Percentiles rank a stretch among this genome's conserved stretches.
Evolutionary conservation across 2,888 invertebrate genomes (phyloP).

Genomic region (Thera britannica): DNA sequence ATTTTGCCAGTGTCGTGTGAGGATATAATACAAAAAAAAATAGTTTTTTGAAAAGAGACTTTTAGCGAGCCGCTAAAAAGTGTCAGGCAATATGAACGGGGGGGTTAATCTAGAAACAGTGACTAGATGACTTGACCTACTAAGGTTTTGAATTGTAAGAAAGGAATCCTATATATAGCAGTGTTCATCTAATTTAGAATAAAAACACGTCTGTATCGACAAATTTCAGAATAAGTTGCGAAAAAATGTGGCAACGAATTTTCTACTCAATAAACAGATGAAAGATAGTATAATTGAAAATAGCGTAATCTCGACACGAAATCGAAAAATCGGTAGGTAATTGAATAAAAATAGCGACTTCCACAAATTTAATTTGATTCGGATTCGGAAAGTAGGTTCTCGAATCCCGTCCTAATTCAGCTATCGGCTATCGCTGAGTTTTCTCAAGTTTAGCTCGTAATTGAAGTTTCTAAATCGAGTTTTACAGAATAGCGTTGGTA

Average conservation of each 20-base stretch:
- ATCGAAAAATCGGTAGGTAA: slow-evolving; percentile 46
- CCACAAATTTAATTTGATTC: slow-evolving; percentile 28
- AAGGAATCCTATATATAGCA: too few relatives aligned
- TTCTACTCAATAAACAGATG: background rate
- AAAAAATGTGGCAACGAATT: background rate
- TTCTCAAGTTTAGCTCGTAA: slow-evolving; percentile 17
- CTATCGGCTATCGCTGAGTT: slow-evolving; percentile 19
- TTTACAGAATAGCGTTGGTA: background rate
- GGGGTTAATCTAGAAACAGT: too few relatives aligned
- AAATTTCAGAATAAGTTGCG: too few relatives aligned
- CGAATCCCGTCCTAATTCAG: slow-evolving; percentile 20
- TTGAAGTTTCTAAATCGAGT: background rate
- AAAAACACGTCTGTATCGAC: too few relatives aligned
- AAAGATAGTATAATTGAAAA: background rate
- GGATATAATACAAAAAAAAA: too few relatives aligned
- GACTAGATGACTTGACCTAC: too few relatives aligned
- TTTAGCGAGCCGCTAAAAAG: too few relatives aligned
- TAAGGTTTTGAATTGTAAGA: too few relatives aligned
- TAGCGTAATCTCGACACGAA: slow-evolving; percentile 7
- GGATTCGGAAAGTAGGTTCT: slow-evolving; percentile 17
- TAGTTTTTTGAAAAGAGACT: too few relatives aligned
- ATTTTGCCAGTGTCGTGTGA: too few relatives aligned
- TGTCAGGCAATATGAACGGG: too few relatives aligned
- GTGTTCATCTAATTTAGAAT: too few relatives aligned
- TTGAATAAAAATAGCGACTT: slow-evolving; percentile 37